These are phyloP conservation scores for Synanthedon tipuliformis DNA, from an alignment of 2,888 invertebrate species.

Conservation along the genomic window DNA sequence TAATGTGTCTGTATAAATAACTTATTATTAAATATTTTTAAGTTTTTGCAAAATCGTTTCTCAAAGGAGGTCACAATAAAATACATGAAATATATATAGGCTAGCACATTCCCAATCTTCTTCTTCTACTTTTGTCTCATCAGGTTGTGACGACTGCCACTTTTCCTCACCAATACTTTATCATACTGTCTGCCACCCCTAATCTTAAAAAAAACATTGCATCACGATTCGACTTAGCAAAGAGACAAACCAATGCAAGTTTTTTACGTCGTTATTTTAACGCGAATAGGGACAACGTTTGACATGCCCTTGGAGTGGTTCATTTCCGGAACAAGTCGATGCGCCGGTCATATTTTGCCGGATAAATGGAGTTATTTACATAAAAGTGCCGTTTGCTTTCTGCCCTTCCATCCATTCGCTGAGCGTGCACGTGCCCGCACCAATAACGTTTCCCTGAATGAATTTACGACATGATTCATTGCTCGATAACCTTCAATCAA, in stretches of 20 bases:
- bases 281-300: slow-evolving; percentile 22
- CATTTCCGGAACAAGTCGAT: slow-evolving; percentile 64
- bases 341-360: slow-evolving; percentile 59
- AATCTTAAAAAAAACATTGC: not conserved
- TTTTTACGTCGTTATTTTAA: slow-evolving; percentile 4
- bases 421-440: slow-evolving; percentile 39
- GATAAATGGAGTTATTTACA: slow-evolving; percentile 53
- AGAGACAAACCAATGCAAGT: not conserved
- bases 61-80: too few species aligned
- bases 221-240: not conserved
- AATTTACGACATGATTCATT: slow-evolving; percentile 1
- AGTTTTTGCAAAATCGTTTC: too few species aligned
- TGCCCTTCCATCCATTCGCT: slow-evolving; percentile 20
- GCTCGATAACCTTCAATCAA: not conserved
- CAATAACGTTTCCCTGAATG: slow-evolving; percentile 6
- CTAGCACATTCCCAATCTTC: too few species aligned
- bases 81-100: too few species aligned
- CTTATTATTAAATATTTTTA: too few species aligned
- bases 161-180: too few species aligned
- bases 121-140: too few species aligned
- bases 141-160: too few species aligned
- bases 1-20: too few species aligned
- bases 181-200: too few species aligned
- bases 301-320: slow-evolving; percentile 33
- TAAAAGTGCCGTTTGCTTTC: slow-evolving; percentile 60